These are phyloP conservation scores for Geotrupes spiniger DNA, from an alignment of 2,888 invertebrate genomes.

Conservation along the genomic window DNA sequence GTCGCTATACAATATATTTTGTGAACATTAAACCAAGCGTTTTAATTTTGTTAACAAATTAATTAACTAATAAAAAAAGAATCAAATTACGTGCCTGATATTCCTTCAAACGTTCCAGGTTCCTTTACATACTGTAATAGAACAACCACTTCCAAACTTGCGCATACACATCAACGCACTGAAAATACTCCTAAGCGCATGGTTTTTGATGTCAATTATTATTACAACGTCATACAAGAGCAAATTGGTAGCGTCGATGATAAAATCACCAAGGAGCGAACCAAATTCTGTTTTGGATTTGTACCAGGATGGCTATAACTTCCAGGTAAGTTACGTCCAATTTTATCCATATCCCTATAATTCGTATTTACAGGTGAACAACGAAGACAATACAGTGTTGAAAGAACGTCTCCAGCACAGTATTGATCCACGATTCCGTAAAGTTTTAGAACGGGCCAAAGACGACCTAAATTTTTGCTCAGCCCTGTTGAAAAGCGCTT, in stretches of 20 bases:
- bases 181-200: slow-evolving; percentile 14
- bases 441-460: slow-evolving; percentile 9
- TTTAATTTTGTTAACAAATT: too few species aligned
- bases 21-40: too few species aligned
- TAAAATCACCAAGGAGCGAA: slow-evolving; percentile 27
- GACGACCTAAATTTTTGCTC: slow-evolving; percentile 16
- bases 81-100: too few species aligned
- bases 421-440: slow-evolving; percentile 10
- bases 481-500: slow-evolving; percentile 5
- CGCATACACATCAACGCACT: slow-evolving; percentile 6
- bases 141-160: slow-evolving; percentile 15
- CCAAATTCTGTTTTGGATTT: slow-evolving; percentile 23
- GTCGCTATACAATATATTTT: too few species aligned
- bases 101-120: slow-evolving; percentile 4
- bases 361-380: slow-evolving; percentile 13
- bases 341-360: not conserved
- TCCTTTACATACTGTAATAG: slow-evolving; percentile 13
- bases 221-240: slow-evolving; percentile 33
- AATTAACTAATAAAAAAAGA: too few species aligned
- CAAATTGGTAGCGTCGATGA: slow-evolving; percentile 31
- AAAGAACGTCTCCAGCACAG: slow-evolving; percentile 10
- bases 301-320: slow-evolving; percentile 14
- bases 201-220: slow-evolving; percentile 26
- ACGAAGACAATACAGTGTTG: slow-evolving; percentile 17
- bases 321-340: slow-evolving; percentile 10